A percentile compares a stretch with the other conserved stretches of the same genome.
These are phyloP conservation scores for Xenopus borealis DNA, from an alignment of 2,113 vertebrate genomes.

Conservation along the genomic window DNA sequence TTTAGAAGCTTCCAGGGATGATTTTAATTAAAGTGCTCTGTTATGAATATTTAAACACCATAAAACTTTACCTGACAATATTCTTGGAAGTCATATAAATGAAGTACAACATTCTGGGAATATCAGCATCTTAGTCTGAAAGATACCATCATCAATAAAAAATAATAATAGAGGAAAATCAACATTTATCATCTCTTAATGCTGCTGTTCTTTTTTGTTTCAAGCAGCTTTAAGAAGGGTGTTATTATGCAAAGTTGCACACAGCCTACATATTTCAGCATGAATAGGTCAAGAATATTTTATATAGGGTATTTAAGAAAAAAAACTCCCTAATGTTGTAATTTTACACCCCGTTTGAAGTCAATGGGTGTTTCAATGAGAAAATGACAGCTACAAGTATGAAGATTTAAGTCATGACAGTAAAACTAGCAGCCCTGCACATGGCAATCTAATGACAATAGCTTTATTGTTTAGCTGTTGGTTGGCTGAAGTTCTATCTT, in stretches of 20 bases:
- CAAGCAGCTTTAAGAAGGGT: too few species aligned
- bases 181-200: conserved; percentile 17
- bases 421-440: background rate
- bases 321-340: background rate
- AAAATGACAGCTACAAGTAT: too few species aligned
- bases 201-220: background rate
- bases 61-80: conserved; percentile 25
- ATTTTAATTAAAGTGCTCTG: conserved; percentile 25
- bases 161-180: conserved; percentile 5
- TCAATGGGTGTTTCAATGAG: background rate
- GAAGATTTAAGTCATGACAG: background rate
- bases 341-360: background rate
- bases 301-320: background rate
- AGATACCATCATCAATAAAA: conserved; percentile 19
- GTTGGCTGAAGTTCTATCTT: too few species aligned
- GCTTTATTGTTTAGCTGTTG: too few species aligned
- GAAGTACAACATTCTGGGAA: conserved; percentile 20
- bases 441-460: too few species aligned
- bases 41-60: conserved; percentile 39
- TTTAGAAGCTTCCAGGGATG: conserved; percentile 9
- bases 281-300: background rate
- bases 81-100: conserved; percentile 32
- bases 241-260: too few species aligned
- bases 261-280: background rate
- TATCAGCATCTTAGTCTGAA: conserved; percentile 20